phyloP scores from a whole-genome alignment of 1,140 invertebrate species.

The Lordiphosa stackelbergi region DNA sequence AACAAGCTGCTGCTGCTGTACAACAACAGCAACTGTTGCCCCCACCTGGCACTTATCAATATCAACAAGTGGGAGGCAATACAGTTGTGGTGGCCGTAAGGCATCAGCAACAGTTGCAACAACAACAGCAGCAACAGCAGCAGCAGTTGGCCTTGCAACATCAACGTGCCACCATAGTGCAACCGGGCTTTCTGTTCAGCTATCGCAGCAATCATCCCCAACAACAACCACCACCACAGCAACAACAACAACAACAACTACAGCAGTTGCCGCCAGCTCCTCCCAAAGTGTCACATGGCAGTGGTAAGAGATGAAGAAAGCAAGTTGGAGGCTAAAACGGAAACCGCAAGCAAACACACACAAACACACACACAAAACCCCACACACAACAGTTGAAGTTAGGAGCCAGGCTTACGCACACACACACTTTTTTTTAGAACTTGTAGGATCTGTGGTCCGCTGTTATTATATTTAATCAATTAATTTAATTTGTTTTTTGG shows the following conservation, averaged over 20 bases:
- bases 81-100: conserved; percentile 63
- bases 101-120: conserved; percentile 60
- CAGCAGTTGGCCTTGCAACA: conserved; percentile 40
- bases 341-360: conserved; percentile 40
- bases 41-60: conserved; percentile 50
- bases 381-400: not conserved
- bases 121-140: conserved; percentile 47
- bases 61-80: conserved; percentile 63
- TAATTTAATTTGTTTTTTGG: not conserved
- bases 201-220: conserved; percentile 58
- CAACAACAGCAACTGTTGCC: conserved; percentile 38
- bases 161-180: conserved; percentile 64
- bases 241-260: conserved; percentile 37
- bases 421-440: conserved; percentile 12
- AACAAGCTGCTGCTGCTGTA: conserved; percentile 49
- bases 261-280: conserved; percentile 33
- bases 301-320: conserved; percentile 57
- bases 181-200: conserved; percentile 68
- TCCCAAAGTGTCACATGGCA: conserved; percentile 62
- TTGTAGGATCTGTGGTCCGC: conserved; percentile 15
- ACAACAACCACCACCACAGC: conserved; percentile 40
- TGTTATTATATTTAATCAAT: conserved; percentile 11
- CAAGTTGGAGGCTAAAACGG: conserved; percentile 18
- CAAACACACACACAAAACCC: conserved; percentile 29
- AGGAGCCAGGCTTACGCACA: not conserved